phyloP scores from a whole-genome alignment of 1,140 invertebrate species.

The Lerema accius region DNA sequence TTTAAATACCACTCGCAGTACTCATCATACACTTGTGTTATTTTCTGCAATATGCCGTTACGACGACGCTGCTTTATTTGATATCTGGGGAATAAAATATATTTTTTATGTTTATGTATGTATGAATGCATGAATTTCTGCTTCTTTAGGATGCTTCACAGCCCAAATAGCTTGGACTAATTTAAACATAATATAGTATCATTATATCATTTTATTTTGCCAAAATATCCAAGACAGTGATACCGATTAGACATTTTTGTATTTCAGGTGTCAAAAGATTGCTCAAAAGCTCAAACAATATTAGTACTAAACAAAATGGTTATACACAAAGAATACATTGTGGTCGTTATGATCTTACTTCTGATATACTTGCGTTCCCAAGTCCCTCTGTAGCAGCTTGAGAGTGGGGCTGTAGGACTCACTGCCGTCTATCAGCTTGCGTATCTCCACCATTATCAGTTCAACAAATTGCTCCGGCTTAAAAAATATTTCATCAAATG shows the following conservation, averaged over 20 bases:
- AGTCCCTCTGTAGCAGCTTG: background rate
- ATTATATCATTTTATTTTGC: too few relatives aligned
- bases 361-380: background rate
- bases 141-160: too few relatives aligned
- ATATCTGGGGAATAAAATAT: slow-evolving; percentile 77
- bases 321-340: too few relatives aligned
- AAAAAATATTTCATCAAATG: slow-evolving; percentile 27
- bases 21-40: slow-evolving; percentile 85
- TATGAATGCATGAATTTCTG: too few relatives aligned
- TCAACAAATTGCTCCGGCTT: slow-evolving; percentile 86
- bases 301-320: too few relatives aligned
- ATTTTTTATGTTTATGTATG: too few relatives aligned
- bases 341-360: background rate
- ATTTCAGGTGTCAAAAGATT: too few relatives aligned
- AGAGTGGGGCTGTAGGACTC: slow-evolving; percentile 85
- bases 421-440: slow-evolving; percentile 87
- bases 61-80: slow-evolving; percentile 84
- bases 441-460: slow-evolving; percentile 86
- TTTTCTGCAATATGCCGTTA: slow-evolving; percentile 87
- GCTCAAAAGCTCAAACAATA: too few relatives aligned
- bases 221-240: too few relatives aligned
- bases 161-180: too few relatives aligned
- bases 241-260: too few relatives aligned
- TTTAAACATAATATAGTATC: too few relatives aligned
- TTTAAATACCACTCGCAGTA: slow-evolving; percentile 88